Evolutionary conservation across 2,888 invertebrate species (phyloP), one percentile per base, ranked within the genome.

Genomic region (Cepaea hortensis): DNA sequence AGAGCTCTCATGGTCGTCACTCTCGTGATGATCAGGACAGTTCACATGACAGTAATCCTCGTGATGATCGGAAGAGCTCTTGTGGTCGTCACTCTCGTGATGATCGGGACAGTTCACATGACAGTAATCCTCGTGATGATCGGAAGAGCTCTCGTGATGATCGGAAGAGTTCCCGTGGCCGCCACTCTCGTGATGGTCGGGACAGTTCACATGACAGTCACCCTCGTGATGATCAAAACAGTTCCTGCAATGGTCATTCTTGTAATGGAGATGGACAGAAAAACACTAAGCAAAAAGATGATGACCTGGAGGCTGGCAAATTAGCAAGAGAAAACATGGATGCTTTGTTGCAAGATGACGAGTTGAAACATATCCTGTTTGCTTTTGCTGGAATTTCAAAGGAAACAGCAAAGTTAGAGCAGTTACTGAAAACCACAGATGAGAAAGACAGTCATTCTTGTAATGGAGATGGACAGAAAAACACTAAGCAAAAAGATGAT

Each of bases 341-440:
- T 80, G 84, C 50, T 4, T 48, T 87, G 23, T 61, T 87, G 35
- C 70, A 87, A 75, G 87, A 87, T 80, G 87, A 87, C 55, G 70
- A 81, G 20, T 68, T 87, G 46, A 84, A 83, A 61, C 84, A 73
- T 87, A 84, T 87, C 73, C 70, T 87, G 68, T 87, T 87, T 87
- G 35, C 35, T 35, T 35, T 35, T 35, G 84, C 87, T 72, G 87
- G 87, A 2, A 84, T 87, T 46, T 87, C 87, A 7, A 87, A 87
- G 73, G 87, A 84, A 3, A 87, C 87, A 46, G 84, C 84, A n/a
- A 87, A 87, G 65, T 75, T 87, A 68, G 87, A 87, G 55, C 80
- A 84, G 72, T 83, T 79, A 50, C 55, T 87, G 9, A 35, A 80
- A 68, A n/a, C n/a, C 23, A 13, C 15, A 70, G 15, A 35, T 35